Base-by-base conservation (phyloP, 1,140 invertebrate species). In the Bombus pascuorum region DNA sequence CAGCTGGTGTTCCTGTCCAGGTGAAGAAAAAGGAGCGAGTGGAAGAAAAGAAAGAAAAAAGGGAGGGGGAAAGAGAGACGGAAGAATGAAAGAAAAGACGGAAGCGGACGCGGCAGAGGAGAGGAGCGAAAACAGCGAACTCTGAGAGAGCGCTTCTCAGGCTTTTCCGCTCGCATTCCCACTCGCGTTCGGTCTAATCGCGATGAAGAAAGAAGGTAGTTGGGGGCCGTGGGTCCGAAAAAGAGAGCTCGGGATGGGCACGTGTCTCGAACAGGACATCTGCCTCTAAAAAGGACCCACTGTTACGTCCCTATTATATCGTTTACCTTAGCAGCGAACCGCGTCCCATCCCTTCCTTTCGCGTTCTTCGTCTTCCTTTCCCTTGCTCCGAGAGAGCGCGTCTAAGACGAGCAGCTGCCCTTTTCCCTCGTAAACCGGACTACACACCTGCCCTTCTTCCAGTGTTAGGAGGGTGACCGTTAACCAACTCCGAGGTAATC, bases 261-360 rank as follows among this genome's bases (percentile, higher is more conserved):
- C 94, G 94, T 94, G 94, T 94, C 93, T 86, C 91, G 86, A 85
- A 78, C 91, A 86, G 87, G 91, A 94, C 94, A 95, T 95, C 94
- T 95, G 94, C 92, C 91, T 87, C 87, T 90, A 90, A 93, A 93
- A 94, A 93, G 92, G 92, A 89, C 93, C 93, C 92, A 92, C 91
- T 93, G 91, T 93, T 90, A 80, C 79, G 88, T 87, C 89, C 86
- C 92, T 88, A 93, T 94, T 94, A 94, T 94, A 93, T 93, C 91
- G 88, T 92, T 89, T 90, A 92, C 91, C 92, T 93, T 93, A 93
- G 91, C 91, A 90, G 91, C 87, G 91, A 87, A 91, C 92, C 90
- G 85, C 82, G 71, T 87, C 86, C 81, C 86, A 83, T 86, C 73
- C 66, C 83, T 83, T 77, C 79, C 13, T 22, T 42, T 68, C 83